Evolutionary conservation across 2,113 vertebrate genomes (phyloP), one percentile per base, ranked within the genome.

Genomic region (Campylorhamphus procurvoides): DNA sequence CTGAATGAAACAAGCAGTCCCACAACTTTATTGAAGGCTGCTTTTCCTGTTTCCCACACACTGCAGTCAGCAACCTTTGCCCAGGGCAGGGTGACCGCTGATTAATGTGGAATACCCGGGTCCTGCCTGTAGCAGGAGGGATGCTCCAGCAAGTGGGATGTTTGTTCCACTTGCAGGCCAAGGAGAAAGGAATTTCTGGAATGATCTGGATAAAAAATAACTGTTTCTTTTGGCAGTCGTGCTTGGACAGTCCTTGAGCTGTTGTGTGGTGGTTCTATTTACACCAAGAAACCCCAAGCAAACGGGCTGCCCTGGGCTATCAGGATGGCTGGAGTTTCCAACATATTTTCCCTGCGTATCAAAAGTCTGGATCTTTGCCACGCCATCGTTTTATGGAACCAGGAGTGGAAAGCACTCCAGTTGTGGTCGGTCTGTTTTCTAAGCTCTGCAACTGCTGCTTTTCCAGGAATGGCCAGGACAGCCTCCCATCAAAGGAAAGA

Each of bases 21-120:
- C 89, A 90, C 67, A 84, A 37, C 71, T 91, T 94, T 60, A 72
- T 80, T 94, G 94, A 81, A 84, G 85, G 50, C 90, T 87, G 47
- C 71, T 90, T 96, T 97, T 97, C 89, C 94, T 94, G 85, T 96
- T 97, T 97, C 96, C 95, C 95, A 97, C 93, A 91, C 67, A 78
- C 37, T 72, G 71, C 74, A 94, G 82, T 77, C 87, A 67, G 82
- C 78, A 95, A 68, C 76, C 92, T 96, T 95, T 96, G 96, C 91
- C 93, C 78, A 81, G 95, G 89, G 90, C 91, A 92, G 62, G 71
- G 50, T 92, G 94, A 92, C 77, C 5, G 8, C 78, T 94, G 92
- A 94, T 96, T 96, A 94, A 80, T 58, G 72, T n/a, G 73, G 62
- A 93, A 69, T 68, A 84, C 56, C 49, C 3, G 2, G 91, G 66